These are phyloP conservation scores for Sycobia sp. DNA, from an alignment of 1,140 invertebrate genomes.

Conservation along the genomic window DNA sequence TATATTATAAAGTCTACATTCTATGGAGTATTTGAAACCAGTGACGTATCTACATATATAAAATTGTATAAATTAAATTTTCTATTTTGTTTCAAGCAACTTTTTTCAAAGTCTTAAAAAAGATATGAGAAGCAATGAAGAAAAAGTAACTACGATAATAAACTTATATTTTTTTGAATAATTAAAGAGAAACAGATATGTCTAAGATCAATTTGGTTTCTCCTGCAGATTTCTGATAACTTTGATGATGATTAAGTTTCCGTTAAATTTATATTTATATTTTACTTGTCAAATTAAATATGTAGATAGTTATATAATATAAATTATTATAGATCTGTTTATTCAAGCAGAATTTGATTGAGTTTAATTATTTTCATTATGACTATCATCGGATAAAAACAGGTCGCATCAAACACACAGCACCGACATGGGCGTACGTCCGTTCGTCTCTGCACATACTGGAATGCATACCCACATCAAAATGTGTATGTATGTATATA, in stretches of 20 bases:
- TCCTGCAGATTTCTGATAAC: constrained; percentile 6
- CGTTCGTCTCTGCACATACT: no score
- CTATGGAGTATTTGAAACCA: constrained; percentile 27
- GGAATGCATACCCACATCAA: no score
- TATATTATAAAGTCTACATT: constrained; percentile 3
- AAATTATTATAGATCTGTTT: constrained; percentile 21
- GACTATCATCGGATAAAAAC: no score
- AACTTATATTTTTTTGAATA: constrained; percentile 24
- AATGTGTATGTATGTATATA: no score
- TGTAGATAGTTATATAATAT: constrained; percentile 34
- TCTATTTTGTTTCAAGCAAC: constrained; percentile 15
- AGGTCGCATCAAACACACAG: no score
- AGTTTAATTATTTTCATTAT: no score
- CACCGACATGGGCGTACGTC: no score
- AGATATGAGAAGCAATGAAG: neutral
- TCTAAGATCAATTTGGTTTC: constrained; percentile 4
- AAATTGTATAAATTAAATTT: constrained; percentile 16
- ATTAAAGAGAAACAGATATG: constrained; percentile 24
- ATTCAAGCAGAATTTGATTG: no score
- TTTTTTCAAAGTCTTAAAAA: no score
- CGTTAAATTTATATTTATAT: constrained; percentile 1
- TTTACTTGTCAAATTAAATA: constrained; percentile 20
- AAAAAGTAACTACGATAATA: neutral
- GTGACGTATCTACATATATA: constrained; percentile 22
- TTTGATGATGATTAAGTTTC: constrained; percentile 1